phyloP scores from a whole-genome alignment of 1,140 invertebrate genomes.

The Stegodyphus dumicola region DNA sequence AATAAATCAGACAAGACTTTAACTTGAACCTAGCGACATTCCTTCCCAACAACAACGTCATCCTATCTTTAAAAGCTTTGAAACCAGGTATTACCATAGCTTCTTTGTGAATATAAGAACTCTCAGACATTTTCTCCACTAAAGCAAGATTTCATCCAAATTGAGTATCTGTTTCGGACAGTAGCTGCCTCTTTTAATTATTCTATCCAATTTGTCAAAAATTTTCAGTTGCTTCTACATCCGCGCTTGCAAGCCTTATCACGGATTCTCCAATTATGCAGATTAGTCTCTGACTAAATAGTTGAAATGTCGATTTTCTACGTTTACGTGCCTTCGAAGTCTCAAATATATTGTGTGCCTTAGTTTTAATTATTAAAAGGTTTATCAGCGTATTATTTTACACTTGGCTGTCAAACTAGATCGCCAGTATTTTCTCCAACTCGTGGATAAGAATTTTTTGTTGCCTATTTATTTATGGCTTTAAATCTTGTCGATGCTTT shows the following conservation, averaged over 20 bases:
- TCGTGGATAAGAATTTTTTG: not conserved
- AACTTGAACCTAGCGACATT: not conserved
- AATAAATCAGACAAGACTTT: not conserved
- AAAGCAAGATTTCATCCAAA: not conserved
- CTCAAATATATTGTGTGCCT: not conserved
- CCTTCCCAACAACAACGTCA: not conserved
- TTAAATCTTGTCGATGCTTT: not conserved
- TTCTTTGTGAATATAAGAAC: not conserved
- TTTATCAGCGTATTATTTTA: not conserved
- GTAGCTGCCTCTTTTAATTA: not conserved
- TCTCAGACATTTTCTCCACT: not conserved
- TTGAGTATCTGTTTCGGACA: not conserved
- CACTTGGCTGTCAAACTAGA: not conserved
- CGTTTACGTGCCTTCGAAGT: not conserved
- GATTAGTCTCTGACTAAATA: not conserved
- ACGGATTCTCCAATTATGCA: not conserved
- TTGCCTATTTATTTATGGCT: not conserved
- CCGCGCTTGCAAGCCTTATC: not conserved
- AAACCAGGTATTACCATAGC: not conserved
- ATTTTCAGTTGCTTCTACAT: not conserved
- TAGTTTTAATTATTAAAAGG: not conserved
- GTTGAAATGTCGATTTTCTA: not conserved
- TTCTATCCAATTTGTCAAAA: not conserved
- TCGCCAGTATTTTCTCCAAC: not conserved
- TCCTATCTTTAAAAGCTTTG: not conserved